These are phyloP conservation scores for Thunnus thynnus DNA, from an alignment of 2,113 vertebrate genomes.

Conservation along the genomic window DNA sequence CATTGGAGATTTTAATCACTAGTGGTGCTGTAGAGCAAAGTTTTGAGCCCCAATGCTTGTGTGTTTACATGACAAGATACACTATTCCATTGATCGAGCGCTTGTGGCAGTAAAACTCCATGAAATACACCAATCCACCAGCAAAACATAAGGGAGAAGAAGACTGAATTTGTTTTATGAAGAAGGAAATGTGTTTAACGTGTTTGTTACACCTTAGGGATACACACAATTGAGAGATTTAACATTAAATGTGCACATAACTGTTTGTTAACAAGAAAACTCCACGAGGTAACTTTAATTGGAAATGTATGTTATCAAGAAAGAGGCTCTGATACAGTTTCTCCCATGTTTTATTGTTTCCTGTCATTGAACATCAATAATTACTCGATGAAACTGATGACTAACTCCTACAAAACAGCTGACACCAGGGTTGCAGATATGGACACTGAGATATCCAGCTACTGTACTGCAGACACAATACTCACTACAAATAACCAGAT, in stretches of 20 bases:
- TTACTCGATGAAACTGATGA: slow-evolving; percentile 23
- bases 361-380: slow-evolving; percentile 59
- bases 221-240: too few species aligned
- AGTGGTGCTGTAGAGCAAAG: background rate
- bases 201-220: too few species aligned
- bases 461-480: slow-evolving; percentile 62
- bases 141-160: too few species aligned
- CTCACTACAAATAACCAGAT: slow-evolving; percentile 56
- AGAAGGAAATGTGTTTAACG: too few species aligned
- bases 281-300: background rate
- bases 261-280: background rate
- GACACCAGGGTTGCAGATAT: slow-evolving; percentile 44
- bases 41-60: too few species aligned
- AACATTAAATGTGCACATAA: too few species aligned
- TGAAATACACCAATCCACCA: too few species aligned
- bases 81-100: too few species aligned
- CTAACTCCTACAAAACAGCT: slow-evolving; percentile 53
- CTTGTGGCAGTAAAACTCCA: too few species aligned
- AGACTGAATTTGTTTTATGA: too few species aligned
- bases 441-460: slow-evolving; percentile 52
- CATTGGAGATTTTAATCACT: background rate
- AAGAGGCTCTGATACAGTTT: slow-evolving; percentile 13
- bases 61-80: too few species aligned
- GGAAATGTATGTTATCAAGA: slow-evolving; percentile 2
- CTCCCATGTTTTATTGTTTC: slow-evolving; percentile 71